Conservation (phyloP, 2,113 vertebrate genomes). For the Synchiropus splendidus region DNA sequence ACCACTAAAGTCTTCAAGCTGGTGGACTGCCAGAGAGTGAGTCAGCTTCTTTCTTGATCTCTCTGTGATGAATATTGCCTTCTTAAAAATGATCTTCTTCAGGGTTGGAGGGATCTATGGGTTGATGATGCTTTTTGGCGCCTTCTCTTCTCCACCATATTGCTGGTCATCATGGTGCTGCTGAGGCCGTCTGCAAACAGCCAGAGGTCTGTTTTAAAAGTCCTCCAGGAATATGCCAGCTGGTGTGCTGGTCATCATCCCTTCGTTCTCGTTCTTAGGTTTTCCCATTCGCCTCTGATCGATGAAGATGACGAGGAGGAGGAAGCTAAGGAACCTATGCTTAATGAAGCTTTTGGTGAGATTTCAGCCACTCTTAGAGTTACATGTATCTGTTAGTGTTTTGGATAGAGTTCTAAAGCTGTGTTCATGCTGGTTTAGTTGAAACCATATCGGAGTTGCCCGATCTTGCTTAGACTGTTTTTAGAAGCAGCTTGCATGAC, state of each 20-base stretch:
- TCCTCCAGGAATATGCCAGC: too few species aligned
- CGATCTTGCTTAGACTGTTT: too few species aligned
- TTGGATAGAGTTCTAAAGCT: too few species aligned
- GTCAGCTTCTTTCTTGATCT: conserved; percentile 32
- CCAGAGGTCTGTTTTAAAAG: conserved; percentile 88
- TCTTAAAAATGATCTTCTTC: conserved; percentile 4
- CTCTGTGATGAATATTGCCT: background rate
- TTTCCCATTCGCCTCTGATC: conserved; percentile 91
- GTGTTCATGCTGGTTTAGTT: too few species aligned
- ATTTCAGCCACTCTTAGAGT: too few species aligned
- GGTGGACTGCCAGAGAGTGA: conserved; percentile 89
- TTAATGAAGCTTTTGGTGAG: conserved; percentile 91
- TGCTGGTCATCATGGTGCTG: conserved; percentile 93
- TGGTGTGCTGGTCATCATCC: too few species aligned
- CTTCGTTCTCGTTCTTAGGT: conserved; percentile 72
- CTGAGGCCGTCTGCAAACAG: conserved; percentile 91
- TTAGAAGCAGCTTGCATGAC: too few species aligned
- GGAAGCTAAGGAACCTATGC: conserved; percentile 92
- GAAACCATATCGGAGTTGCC: too few species aligned
- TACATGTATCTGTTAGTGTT: too few species aligned
- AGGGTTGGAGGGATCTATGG: conserved; percentile 96
- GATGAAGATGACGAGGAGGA: conserved; percentile 84
- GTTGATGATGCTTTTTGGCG: conserved; percentile 95
- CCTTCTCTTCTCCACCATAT: conserved; percentile 89
- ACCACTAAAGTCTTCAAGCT: conserved; percentile 93